These are phyloP conservation scores for Vireo altiloquus DNA, from an alignment of 2,113 vertebrate species.

Conservation along the genomic window DNA sequence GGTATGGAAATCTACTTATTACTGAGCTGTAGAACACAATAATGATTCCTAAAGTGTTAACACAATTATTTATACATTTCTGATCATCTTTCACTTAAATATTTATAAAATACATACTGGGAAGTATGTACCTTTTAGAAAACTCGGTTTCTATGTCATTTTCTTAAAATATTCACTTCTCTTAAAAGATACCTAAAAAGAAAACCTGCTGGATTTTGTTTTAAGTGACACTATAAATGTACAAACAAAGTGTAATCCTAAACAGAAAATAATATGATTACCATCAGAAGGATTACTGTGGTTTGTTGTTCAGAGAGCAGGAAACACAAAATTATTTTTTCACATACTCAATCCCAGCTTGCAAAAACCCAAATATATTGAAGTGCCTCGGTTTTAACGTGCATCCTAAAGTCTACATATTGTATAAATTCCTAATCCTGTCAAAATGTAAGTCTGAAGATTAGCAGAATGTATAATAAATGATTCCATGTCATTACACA, in stretches of 20 bases:
- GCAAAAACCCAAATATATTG: slow-evolving; percentile 62
- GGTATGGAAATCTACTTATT: slow-evolving; percentile 26
- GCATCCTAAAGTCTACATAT: slow-evolving; percentile 67
- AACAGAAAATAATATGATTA: slow-evolving; percentile 65
- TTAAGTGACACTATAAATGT: slow-evolving; percentile 62
- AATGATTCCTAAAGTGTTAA: slow-evolving; percentile 34
- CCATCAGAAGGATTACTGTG: slow-evolving; percentile 59
- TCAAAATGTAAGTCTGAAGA: slow-evolving; percentile 70
- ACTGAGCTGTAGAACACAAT: background rate
- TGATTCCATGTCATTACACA: slow-evolving; percentile 65
- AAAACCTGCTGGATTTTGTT: slow-evolving; percentile 60
- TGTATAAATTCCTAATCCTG: slow-evolving; percentile 70
- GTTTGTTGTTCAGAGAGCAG: slow-evolving; percentile 66
- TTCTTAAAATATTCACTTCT: slow-evolving; percentile 58
- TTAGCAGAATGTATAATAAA: slow-evolving; percentile 78
- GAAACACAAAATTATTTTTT: slow-evolving; percentile 65
- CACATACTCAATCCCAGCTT: slow-evolving; percentile 56
- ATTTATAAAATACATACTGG: slow-evolving; percentile 58
- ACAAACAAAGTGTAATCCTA: slow-evolving; percentile 69
- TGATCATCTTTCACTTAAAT: slow-evolving; percentile 60
- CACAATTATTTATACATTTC: slow-evolving; percentile 55
- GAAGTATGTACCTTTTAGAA: slow-evolving; percentile 41
- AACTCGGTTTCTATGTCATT: slow-evolving; percentile 47
- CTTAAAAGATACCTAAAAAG: slow-evolving; percentile 50
- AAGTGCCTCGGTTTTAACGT: slow-evolving; percentile 65